These are phyloP conservation scores for Fragariocoptes setiger DNA, from an alignment of 1,140 invertebrate species.

Conservation along the genomic window DNA sequence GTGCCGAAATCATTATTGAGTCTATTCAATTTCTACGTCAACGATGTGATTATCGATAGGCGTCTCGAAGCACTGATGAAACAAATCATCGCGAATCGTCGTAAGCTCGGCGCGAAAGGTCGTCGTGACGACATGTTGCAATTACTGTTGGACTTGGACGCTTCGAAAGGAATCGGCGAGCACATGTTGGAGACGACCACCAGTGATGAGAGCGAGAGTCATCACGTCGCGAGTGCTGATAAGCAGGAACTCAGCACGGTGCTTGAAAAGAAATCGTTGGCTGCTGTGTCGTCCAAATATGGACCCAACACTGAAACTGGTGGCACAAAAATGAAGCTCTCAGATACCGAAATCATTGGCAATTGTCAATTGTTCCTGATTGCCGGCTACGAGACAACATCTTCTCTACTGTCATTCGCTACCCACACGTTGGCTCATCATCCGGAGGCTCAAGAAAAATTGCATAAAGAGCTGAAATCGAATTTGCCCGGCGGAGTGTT, in stretches of 20 bases:
- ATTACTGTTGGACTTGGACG: conserved; percentile 5
- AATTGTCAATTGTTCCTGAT: conserved; percentile 30
- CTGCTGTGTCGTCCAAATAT: background rate
- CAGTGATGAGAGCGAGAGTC: conserved; percentile 1
- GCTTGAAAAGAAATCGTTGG: conserved; percentile 1
- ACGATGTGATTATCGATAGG: no score
- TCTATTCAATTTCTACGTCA: no score
- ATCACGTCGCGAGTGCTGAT: background rate
- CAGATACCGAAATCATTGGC: conserved; percentile 24
- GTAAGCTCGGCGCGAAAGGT: no score
- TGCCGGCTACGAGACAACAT: conserved; percentile 30
- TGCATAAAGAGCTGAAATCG: conserved; percentile 22
- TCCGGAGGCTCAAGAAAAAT: conserved; percentile 22
- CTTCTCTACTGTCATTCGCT: conserved; percentile 22
- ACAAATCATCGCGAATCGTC: no score
- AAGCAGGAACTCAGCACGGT: no score
- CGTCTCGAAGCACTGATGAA: no score
- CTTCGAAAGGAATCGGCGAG: background rate
- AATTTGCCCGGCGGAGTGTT: no score
- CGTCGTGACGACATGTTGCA: conserved; percentile 5
- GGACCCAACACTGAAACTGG: background rate
- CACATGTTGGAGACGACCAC: background rate
- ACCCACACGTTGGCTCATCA: conserved; percentile 24
- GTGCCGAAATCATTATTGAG: background rate
- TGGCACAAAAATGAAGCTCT: background rate